Percentiles rank a stretch among this genome's conserved stretches.
phyloP scores from a whole-genome alignment of 2,888 invertebrate genomes.

The Nemapogon koenigi region DNA sequence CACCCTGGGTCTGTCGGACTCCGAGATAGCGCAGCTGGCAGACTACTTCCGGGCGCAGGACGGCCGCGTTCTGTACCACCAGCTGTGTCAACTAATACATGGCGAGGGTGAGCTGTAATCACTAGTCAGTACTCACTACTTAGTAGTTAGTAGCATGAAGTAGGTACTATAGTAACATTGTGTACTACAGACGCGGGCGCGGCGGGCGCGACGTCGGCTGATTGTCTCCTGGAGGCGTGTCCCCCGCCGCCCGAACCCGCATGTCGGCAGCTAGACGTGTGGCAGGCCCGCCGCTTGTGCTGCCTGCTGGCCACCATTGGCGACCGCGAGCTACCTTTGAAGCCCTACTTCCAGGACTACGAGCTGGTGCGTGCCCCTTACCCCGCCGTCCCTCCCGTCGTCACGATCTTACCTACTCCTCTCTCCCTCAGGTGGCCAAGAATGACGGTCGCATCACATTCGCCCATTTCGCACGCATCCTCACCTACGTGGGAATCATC shows the following conservation, averaged over 20 bases:
- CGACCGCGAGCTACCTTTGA: conserved; percentile 67
- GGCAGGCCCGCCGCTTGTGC: conserved; percentile 72
- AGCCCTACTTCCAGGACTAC: conserved; percentile 79
- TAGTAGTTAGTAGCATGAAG: too few relatives aligned
- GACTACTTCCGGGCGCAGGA: conserved; percentile 83
- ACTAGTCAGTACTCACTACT: too few relatives aligned
- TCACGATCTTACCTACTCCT: background rate
- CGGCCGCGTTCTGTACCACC: conserved; percentile 77
- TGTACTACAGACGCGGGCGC: background rate
- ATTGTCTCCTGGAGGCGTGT: conserved; percentile 26
- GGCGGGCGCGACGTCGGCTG: background rate
- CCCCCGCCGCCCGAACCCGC: conserved; percentile 73
- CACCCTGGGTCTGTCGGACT: conserved; percentile 72
- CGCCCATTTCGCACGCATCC: conserved; percentile 76
- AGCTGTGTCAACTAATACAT: conserved; percentile 77
- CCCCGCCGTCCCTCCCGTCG: background rate
- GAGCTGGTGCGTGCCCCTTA: conserved; percentile 68
- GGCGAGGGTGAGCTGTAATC: conserved; percentile 72
- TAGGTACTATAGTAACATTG: too few relatives aligned
- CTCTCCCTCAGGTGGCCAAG: conserved; percentile 66
- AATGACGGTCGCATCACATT: conserved; percentile 79
- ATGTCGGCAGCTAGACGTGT: conserved; percentile 68
- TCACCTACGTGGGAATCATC: conserved; percentile 73
- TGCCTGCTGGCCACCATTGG: conserved; percentile 78
- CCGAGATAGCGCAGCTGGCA: conserved; percentile 74